Evolutionary conservation across 2,888 invertebrate genomes (phyloP).

Genomic region (Thalpophila matura): DNA sequence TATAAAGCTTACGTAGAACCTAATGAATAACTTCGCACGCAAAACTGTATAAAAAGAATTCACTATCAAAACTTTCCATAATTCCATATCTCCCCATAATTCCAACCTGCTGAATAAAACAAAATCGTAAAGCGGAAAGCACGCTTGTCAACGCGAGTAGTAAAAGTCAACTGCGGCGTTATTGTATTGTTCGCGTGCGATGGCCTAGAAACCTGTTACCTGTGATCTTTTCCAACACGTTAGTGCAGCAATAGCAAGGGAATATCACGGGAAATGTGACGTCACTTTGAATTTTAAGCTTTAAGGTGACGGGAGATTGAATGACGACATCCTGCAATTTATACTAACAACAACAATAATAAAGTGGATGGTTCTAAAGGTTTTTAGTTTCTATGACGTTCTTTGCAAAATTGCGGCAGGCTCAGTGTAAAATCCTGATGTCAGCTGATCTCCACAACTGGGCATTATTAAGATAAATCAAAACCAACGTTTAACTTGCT

Average conservation of each 20-base stretch:
- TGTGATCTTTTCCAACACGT: constrained; percentile 52
- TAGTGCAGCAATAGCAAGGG: constrained; percentile 32
- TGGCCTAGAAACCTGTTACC: constrained; percentile 56
- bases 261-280: constrained; percentile 33
- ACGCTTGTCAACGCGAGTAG: constrained; percentile 41
- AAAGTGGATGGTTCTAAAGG: not conserved
- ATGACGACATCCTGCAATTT: too few species aligned
- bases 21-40: not conserved
- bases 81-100: constrained; percentile 5
- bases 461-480: too few species aligned
- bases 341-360: too few species aligned
- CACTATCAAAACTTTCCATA: not conserved
- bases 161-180: constrained; percentile 48
- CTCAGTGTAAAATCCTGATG: too few species aligned
- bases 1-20: too few species aligned
- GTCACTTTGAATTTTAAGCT: constrained; percentile 34
- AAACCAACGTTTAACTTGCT: too few species aligned
- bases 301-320: constrained; percentile 1
- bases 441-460: too few species aligned
- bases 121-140: constrained; percentile 31
- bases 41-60: not conserved
- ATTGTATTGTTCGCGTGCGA: constrained; percentile 45
- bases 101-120: constrained; percentile 26
- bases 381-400: not conserved
- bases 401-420: too few species aligned